These are phyloP conservation scores for Perccottus glenii DNA, from an alignment of 2,113 vertebrate genomes.

Conservation along the genomic window DNA sequence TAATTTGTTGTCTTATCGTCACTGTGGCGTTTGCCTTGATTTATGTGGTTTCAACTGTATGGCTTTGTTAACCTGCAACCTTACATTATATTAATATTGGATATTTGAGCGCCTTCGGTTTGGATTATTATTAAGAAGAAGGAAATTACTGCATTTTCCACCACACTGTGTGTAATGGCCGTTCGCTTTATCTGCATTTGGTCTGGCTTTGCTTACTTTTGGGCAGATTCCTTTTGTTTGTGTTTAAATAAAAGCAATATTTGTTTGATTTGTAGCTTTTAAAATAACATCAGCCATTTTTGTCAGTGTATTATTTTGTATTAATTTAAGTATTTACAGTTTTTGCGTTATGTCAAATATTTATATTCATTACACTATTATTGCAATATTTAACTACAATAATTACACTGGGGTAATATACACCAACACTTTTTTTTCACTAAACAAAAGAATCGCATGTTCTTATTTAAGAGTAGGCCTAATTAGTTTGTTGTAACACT, in stretches of 20 bases:
- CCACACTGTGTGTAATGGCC: constrained; percentile 8
- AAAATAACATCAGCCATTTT: not conserved
- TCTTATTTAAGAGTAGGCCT: no score
- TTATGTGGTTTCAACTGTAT: constrained; percentile 85
- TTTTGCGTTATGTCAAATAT: not conserved
- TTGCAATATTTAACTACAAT: not conserved
- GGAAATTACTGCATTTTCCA: constrained; percentile 29
- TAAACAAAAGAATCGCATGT: no score
- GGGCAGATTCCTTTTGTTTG: not conserved
- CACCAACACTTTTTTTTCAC: not conserved
- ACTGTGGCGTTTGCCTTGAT: constrained; percentile 81
- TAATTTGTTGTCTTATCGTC: constrained; percentile 87
- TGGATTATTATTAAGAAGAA: constrained; percentile 31
- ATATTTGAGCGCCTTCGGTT: constrained; percentile 30
- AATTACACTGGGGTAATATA: not conserved
- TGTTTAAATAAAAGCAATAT: not conserved
- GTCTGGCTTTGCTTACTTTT: not conserved
- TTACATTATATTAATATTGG: constrained; percentile 67
- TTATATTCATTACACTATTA: not conserved
- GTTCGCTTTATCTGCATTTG: not conserved
- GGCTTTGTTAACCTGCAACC: constrained; percentile 76
- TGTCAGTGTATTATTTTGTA: no score
- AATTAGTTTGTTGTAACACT: no score
- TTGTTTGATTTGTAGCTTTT: not conserved
- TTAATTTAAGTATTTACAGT: not conserved